Base-by-base conservation (phyloP, 2,888 invertebrate genomes). In the Busseola fusca region DNA sequence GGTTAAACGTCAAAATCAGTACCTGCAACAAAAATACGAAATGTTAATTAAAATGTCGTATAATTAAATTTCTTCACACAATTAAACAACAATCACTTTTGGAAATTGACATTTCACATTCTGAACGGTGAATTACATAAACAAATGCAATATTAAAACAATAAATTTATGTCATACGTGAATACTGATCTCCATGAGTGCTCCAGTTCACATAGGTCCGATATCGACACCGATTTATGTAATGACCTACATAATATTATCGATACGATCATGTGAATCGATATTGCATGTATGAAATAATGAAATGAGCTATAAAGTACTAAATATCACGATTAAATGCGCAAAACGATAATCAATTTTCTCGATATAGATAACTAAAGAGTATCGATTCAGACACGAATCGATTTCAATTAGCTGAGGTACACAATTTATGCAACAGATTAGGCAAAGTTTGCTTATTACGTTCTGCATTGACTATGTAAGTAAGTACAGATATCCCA, bases 11-110 rank as follows among this genome's bases (percentile, higher is more conserved):
- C 52, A 1, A 45, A 66, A 66, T 66, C 65, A 56, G 65, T 84
- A 84, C 84, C 84, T 84, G 86, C 16, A 84, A 84, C 76, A 80
- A 76, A 80, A 64, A 70, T 27, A 34, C 1, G 6, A 30, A 72
- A 16, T 0, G 4, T 45, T 5, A 67, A 71, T 81, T 63, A 72
- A 68, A 54, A 67, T 34, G 37, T 56, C 30, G n/a, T 30, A 18
- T 7, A 59, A 5, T n/a, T 10, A 0, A 50, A 50, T 14, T 34
- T 62, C 45, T 48, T 81, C 81, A 69, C 69, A 69, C 69, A 42
- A 14, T 48, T n/a, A 42, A 50, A 14, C 1, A n/a, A 50, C 52
- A 16, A 37, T 57, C 12, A 52, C 45, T 25, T 72, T 54, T 12
- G 6, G 21, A 57, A 64, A 50, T 40, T 45, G 56, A 69, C 16